Percentiles rank a stretch among this genome's conserved stretches.
These are phyloP conservation scores for Acheta domesticus DNA, from an alignment of 2,888 invertebrate genomes.

Conservation along the genomic window DNA sequence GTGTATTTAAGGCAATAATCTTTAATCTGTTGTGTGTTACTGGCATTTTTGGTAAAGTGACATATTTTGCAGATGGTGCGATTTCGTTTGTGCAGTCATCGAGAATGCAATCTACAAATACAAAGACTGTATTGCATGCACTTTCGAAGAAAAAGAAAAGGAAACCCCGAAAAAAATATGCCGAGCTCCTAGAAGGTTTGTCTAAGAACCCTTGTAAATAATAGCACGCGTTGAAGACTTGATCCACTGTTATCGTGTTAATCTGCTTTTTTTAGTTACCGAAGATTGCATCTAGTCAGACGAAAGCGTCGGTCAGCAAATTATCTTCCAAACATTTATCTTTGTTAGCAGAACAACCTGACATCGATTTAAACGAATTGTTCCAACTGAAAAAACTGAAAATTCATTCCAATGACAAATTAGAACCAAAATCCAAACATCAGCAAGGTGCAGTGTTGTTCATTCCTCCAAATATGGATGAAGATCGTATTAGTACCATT, in stretches of 20 bases:
- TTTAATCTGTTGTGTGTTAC: too few species aligned
- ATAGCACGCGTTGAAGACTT: too few species aligned
- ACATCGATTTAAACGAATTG: slow-evolving; percentile 56
- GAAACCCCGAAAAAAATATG: slow-evolving; percentile 58
- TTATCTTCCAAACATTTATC: slow-evolving; percentile 65
- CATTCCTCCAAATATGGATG: not conserved
- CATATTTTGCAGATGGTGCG: too few species aligned
- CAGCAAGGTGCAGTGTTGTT: not conserved
- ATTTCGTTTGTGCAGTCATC: not conserved
- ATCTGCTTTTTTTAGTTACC: slow-evolving; percentile 55
- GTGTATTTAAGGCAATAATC: not conserved
- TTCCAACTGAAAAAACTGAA: slow-evolving; percentile 53
- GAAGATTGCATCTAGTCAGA: slow-evolving; percentile 60
- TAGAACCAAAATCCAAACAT: not conserved
- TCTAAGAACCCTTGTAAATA: slow-evolving; percentile 20
- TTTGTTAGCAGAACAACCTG: slow-evolving; percentile 58
- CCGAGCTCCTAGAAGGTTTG: slow-evolving; percentile 66
- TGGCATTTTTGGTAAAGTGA: too few species aligned
- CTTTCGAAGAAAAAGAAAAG: slow-evolving; percentile 50
- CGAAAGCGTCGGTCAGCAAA: slow-evolving; percentile 64
- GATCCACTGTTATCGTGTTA: not conserved
- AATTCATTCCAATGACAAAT: slow-evolving; percentile 25
- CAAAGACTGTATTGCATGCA: slow-evolving; percentile 41
- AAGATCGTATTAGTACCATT: not conserved
- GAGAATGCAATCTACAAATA: slow-evolving; percentile 40